phyloP scores from a whole-genome alignment of 2,797 vertebrate species.

The Otus scops region DNA sequence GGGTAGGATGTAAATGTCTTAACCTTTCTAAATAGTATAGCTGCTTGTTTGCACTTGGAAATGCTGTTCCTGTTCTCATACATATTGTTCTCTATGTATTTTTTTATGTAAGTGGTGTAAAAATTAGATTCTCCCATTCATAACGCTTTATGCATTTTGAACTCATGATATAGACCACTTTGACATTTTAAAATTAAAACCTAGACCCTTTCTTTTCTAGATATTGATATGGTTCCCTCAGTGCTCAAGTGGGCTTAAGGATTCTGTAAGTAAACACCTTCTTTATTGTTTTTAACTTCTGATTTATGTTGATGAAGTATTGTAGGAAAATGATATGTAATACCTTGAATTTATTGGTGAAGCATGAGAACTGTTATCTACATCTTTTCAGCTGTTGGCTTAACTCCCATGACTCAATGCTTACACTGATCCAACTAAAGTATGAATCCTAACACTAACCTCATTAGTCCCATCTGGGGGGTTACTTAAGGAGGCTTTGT shows the following conservation, averaged over 20 bases:
- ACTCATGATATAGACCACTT: fast-evolving
- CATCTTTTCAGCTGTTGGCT: not conserved
- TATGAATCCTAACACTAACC: not conserved
- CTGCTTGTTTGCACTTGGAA: not conserved
- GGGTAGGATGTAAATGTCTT: fast-evolving
- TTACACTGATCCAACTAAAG: not conserved
- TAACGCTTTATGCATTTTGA: not conserved
- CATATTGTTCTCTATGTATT: not conserved
- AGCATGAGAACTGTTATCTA: not conserved
- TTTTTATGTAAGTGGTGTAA: not conserved
- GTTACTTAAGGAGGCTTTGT: not conserved
- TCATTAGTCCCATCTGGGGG: not conserved
- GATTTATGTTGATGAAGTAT: not conserved
- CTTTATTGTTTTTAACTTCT: not conserved
- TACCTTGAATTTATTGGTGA: not conserved
- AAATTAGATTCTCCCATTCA: not conserved
- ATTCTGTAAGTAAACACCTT: not conserved
- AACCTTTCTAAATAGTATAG: not conserved
- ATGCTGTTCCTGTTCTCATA: not conserved
- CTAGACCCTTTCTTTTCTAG: not conserved
- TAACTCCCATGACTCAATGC: not conserved
- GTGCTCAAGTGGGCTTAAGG: not conserved
- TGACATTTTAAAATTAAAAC: not conserved
- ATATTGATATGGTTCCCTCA: not conserved
- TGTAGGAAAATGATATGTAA: not conserved